Conservation (phyloP, 2,113 vertebrate genomes). For the Sarotherodon lohbergeri region DNA sequence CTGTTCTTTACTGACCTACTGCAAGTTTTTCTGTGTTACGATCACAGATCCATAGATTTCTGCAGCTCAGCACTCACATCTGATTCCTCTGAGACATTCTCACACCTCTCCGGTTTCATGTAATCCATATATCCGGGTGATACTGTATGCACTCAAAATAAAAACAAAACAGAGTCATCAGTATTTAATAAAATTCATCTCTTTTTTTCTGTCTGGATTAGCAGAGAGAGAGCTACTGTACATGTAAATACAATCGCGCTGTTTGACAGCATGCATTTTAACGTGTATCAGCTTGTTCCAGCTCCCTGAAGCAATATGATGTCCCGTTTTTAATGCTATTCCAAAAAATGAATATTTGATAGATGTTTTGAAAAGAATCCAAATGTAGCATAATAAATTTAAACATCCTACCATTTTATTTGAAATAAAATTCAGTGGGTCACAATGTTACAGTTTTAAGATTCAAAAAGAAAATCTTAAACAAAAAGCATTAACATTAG, state of each 20-base stretch:
- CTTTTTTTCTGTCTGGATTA: neutral
- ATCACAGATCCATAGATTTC: neutral
- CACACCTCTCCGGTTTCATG: conserved; percentile 47
- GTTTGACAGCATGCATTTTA: neutral
- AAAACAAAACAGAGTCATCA: neutral
- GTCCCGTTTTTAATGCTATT: neutral
- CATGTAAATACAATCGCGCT: neutral
- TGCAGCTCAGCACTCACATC: neutral
- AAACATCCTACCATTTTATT: neutral
- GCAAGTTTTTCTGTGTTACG: neutral
- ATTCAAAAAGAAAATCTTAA: neutral
- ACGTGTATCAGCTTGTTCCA: neutral
- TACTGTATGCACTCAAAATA: neutral
- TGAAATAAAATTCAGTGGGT: neutral
- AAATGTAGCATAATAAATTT: accelerated
- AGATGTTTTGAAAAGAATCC: neutral
- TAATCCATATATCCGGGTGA: neutral
- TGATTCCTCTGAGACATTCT: conserved; percentile 10
- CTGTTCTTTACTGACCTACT: neutral
- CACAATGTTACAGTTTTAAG: neutral
- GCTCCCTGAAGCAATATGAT: neutral
- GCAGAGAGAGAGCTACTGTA: neutral
- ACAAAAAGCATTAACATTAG: neutral
- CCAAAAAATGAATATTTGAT: neutral
- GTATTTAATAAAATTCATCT: neutral